Base-by-base conservation (phyloP, 2,113 vertebrate genomes). In the Amphiprion percula region DNA sequence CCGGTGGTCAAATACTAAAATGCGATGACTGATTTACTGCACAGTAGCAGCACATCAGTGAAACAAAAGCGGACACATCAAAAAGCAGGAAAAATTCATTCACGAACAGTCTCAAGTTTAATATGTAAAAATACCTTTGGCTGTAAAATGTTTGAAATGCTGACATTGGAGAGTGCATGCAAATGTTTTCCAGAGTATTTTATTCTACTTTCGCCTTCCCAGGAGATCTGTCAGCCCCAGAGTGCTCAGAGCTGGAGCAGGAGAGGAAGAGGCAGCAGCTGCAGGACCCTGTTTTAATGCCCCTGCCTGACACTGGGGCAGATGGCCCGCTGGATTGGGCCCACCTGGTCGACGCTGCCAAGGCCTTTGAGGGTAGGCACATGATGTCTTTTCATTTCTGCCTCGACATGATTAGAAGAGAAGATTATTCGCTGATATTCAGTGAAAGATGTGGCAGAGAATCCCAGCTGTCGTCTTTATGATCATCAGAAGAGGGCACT, bases 301-400 rank as follows among this genome's bases (percentile, higher is more conserved):
- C 97, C 47, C 93, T 98, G 72, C 97, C 97, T 8, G 96, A 97
- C 82, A 71, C 95, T 19, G 97, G 96, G 76, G 92, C 96, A 2
- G 97, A 97, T 87, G 75, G 84, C 41, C 91, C 94, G 0, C 93
- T 99, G 86, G 97, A 99, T 78, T 99, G 97, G 97, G 97, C 97
- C 85, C 96, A 98, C 87, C 90, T 98, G 88, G 97, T 98, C 60
- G 96, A 98, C 64, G 97, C 97, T 47, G 97, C 97, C 88, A 98
- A 98, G 92, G 97, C 97, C 63, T 99, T 98, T 81, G 97, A 99
- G 91, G 97, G 97, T 98, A 90, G 87, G 79, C 33, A 44, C 52
- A 33, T 2, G 1, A 41, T 4, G 2, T 15, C 59, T 54, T 77
- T 80, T 60, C 3, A 56, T 47, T 63, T 64, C 26, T 30, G 39